A percentile compares a stretch with the other conserved stretches of the same genome.
Evolutionary conservation across 2,888 invertebrate species (phyloP).

Genomic region (Cheilosia grossa): DNA sequence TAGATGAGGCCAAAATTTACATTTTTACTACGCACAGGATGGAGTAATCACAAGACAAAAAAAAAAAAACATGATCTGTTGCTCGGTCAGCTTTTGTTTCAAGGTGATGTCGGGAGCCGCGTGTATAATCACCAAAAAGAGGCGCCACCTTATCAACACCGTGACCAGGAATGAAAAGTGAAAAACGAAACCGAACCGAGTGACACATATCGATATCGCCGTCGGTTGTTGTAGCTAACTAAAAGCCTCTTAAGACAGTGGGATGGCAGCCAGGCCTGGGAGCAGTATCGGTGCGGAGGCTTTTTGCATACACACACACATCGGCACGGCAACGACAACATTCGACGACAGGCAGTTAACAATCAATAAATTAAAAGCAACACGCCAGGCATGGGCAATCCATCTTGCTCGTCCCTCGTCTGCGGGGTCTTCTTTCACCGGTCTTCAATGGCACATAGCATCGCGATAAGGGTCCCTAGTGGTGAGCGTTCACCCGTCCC

Average conservation of each 20-base stretch:
- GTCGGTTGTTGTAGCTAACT: slow-evolving; percentile 59
- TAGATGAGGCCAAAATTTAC: slow-evolving; percentile 19
- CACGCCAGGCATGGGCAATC: slow-evolving; percentile 69
- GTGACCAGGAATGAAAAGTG: slow-evolving; percentile 58
- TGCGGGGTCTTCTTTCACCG: slow-evolving; percentile 26
- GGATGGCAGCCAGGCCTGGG: slow-evolving; percentile 7
- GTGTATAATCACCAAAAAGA: slow-evolving; percentile 50
- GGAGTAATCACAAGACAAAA: neutral
- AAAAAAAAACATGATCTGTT: slow-evolving; percentile 1
- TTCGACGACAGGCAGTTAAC: slow-evolving; percentile 69
- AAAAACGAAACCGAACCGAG: slow-evolving; percentile 57
- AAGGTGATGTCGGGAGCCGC: slow-evolving; percentile 32
- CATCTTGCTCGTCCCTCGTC: slow-evolving; percentile 45
- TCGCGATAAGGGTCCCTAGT: slow-evolving; percentile 55
- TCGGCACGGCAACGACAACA: slow-evolving; percentile 4
- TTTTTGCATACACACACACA: slow-evolving; percentile 57
- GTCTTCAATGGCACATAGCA: slow-evolving; percentile 39
- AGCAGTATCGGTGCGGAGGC: slow-evolving; percentile 27
- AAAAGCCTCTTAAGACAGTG: slow-evolving; percentile 73
- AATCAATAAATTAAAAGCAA: slow-evolving; percentile 75
- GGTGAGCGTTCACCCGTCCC: slow-evolving; percentile 57
- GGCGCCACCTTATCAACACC: slow-evolving; percentile 74
- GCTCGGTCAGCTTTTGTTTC: neutral
- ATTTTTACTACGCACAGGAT: slow-evolving; percentile 44
- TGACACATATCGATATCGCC: slow-evolving; percentile 62